Percentiles rank a stretch among this genome's conserved stretches.
These are phyloP conservation scores for Papio anubis DNA, from an alignment of 2,113 vertebrate species.

Conservation along the genomic window DNA sequence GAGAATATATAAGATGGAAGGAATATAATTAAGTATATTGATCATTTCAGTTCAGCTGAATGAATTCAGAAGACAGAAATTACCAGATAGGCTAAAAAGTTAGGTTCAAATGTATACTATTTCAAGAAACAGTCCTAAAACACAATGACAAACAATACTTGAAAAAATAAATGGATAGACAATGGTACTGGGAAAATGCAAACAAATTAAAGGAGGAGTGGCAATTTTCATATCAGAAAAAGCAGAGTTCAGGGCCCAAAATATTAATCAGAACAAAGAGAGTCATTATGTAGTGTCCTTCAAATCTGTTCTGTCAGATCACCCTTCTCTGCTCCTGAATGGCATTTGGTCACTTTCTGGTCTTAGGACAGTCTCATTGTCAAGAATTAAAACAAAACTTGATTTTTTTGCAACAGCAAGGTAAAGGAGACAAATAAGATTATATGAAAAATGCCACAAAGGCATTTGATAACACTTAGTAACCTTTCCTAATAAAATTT, in stretches of 20 bases:
- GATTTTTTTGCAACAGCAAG: slow-evolving; percentile 15
- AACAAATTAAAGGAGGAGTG: background rate
- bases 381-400: slow-evolving; percentile 41
- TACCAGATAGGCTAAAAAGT: background rate
- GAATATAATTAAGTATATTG: background rate
- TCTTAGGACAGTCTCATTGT: background rate
- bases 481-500: slow-evolving; percentile 54
- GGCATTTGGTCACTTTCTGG: background rate
- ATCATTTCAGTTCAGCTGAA: background rate
- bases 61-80: background rate
- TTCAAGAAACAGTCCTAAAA: slow-evolving; percentile 3
- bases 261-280: background rate
- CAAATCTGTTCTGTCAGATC: background rate
- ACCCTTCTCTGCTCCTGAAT: background rate
- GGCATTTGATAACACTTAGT: slow-evolving; percentile 31
- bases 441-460: slow-evolving; percentile 50
- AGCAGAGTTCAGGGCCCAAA: background rate
- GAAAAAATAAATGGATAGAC: background rate
- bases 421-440: slow-evolving; percentile 40
- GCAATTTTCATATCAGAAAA: background rate
- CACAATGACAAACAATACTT: background rate
- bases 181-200: background rate
- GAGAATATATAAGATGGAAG: background rate
- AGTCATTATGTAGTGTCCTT: background rate
- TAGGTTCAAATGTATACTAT: background rate